Conservation (phyloP, 1,140 invertebrate genomes). For the Carcinoscorpius rotundicauda region DNA sequence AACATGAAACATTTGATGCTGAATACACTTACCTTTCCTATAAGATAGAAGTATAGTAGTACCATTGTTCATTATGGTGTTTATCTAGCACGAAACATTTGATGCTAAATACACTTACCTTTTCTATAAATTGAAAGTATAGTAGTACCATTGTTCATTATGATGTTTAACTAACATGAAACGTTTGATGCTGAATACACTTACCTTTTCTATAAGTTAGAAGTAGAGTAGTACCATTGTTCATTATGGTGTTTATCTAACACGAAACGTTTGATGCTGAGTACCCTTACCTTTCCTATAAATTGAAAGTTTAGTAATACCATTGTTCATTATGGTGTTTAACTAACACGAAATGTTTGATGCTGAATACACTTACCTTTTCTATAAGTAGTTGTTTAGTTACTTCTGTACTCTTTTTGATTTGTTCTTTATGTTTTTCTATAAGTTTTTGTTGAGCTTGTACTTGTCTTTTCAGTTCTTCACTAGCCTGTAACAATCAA, state of each 20-base stretch:
- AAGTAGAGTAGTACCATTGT: too few species aligned
- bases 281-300: slow-evolving; percentile 60
- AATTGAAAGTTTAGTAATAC: slow-evolving; percentile 33
- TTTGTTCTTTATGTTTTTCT: slow-evolving; percentile 93
- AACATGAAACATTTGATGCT: too few species aligned
- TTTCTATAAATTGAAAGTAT: too few species aligned
- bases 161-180: too few species aligned
- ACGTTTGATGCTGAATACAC: neutral
- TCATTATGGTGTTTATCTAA: too few species aligned
- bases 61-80: too few species aligned
- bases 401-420: slow-evolving; percentile 92
- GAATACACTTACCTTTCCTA: slow-evolving; percentile 56
- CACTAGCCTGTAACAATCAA: slow-evolving; percentile 48
- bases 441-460: slow-evolving; percentile 83
- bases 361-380: slow-evolving; percentile 40
- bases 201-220: slow-evolving; percentile 79
- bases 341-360: too few species aligned
- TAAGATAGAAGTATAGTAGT: too few species aligned
- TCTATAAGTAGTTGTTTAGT: slow-evolving; percentile 94
- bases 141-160: too few species aligned
- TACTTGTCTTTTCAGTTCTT: slow-evolving; percentile 87
- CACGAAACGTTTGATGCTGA: too few species aligned
- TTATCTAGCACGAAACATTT: too few species aligned
- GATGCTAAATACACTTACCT: slow-evolving; percentile 31
- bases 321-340: too few species aligned